These are phyloP conservation scores for Dicyrtoma fusca DNA, from an alignment of 2,888 invertebrate genomes.

Conservation along the genomic window DNA sequence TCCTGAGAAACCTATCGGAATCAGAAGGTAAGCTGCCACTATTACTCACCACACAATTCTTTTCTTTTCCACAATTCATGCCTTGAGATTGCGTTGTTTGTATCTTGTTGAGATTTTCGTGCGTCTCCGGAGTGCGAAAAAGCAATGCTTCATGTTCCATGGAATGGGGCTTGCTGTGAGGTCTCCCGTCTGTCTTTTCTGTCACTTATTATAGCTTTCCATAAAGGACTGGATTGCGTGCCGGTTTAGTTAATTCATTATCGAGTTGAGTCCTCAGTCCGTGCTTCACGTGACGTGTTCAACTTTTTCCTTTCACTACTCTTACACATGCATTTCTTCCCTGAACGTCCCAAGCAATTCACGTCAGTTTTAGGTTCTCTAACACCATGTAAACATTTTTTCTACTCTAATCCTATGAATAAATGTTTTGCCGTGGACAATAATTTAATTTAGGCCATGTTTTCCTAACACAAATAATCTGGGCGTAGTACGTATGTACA, in stretches of 20 bases:
- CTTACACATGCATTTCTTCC: constrained; percentile 9
- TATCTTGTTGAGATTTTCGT: not conserved
- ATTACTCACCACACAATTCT: constrained; percentile 9
- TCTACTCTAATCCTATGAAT: not conserved
- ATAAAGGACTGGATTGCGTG: constrained; percentile 19
- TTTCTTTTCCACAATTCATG: constrained; percentile 5
- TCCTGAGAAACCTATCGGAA: constrained; percentile 17
- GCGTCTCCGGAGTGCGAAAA: not conserved
- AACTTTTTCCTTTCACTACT: constrained; percentile 15
- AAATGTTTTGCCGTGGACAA: too few species aligned
- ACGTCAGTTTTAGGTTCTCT: too few species aligned
- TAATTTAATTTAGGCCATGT: too few species aligned
- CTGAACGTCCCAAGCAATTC: not conserved
- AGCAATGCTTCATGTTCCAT: constrained; percentile 10
- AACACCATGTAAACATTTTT: too few species aligned
- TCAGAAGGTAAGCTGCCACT: constrained; percentile 1
- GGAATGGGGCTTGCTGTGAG: constrained; percentile 9
- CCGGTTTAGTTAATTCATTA: constrained; percentile 24
- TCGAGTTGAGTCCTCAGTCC: not conserved
- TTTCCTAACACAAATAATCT: too few species aligned
- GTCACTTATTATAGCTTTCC: not conserved
- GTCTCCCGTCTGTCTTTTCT: constrained; percentile 10
- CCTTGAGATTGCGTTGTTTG: not conserved
- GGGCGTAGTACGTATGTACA: too few species aligned
- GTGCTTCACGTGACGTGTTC: constrained; percentile 23